Conservation (phyloP, 1,140 invertebrate genomes). For the Sycophaga agraensis region DNA sequence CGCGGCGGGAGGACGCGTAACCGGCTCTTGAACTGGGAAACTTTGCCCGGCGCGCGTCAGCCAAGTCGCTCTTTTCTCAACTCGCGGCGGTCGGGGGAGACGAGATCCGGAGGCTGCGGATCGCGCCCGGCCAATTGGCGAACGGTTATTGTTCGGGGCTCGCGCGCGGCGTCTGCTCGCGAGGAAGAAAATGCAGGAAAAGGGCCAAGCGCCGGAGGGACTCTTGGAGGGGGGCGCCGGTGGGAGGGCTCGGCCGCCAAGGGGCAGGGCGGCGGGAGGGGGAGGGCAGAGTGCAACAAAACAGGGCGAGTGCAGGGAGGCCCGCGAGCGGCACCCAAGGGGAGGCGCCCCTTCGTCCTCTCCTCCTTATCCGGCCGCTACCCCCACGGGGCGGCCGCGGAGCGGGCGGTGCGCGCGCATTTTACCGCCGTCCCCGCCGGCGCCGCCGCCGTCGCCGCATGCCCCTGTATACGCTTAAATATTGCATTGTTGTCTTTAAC, state of each 20-base stretch:
- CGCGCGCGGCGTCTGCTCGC: too few relatives aligned
- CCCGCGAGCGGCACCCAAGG: constrained; percentile 5
- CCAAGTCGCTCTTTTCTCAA: too few relatives aligned
- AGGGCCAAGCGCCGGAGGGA: neutral
- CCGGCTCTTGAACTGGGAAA: too few relatives aligned
- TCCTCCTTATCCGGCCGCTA: constrained; percentile 37
- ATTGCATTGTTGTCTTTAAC: constrained; percentile 59
- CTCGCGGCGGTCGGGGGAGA: too few relatives aligned
- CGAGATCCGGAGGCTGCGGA: too few relatives aligned
- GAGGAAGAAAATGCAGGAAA: too few relatives aligned
- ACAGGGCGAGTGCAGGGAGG: neutral
- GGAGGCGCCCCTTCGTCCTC: constrained; percentile 12
- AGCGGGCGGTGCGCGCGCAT: constrained; percentile 17
- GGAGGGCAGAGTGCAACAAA: neutral
- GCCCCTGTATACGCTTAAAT: constrained; percentile 55
- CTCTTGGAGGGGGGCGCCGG: too few relatives aligned
- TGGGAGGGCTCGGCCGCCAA: too few relatives aligned
- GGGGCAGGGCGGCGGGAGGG: neutral
- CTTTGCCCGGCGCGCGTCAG: too few relatives aligned
- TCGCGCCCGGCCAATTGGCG: too few relatives aligned
- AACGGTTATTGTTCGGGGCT: too few relatives aligned
- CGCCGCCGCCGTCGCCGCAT: constrained; percentile 34
- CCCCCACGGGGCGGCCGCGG: constrained; percentile 19
- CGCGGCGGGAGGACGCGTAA: too few relatives aligned
- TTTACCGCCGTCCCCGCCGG: constrained; percentile 20